Evolutionary conservation across 2,797 vertebrate genomes (phyloP), one percentile per base, ranked within the genome.

Genomic region (Trematomus bernacchii): DNA sequence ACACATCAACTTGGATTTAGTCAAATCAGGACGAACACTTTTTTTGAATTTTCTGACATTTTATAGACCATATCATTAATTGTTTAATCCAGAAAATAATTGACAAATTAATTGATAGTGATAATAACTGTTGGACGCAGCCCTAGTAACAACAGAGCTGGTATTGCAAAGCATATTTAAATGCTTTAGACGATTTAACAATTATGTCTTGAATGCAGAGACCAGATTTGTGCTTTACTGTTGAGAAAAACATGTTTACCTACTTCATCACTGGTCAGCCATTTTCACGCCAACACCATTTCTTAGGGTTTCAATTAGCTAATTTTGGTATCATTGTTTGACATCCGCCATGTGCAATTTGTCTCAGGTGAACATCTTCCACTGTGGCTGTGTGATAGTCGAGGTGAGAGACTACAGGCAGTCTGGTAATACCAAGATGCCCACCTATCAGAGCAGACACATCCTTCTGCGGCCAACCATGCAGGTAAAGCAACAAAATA

Each of bases 391-490:
- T 90, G 98, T 99, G 71, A 96, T 99, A 90, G 97, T 98, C 51
- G 98, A 99, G 92, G 97, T 99, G 77, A 95, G 98, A 91, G 98
- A 99, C 89, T 99, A 99, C 73, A 94, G 98, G 71, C 98, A 99
- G 91, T 98, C 96, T 83, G 96, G 96, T 73, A 97, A 97, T 69
- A 94, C 96, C 89, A 99, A 99, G 91, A 96, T 97, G 86, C 97
- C 97, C 61, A 95, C 96, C 0, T 99, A 97, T 90, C 97, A 99
- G 94, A 98, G 96, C 90, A 96, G 96, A 70, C 97, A 99, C 85
- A 93, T 99, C 91, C 96, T 99, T 71, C 91, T 99, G 86, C 95
- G 97, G 77, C 98, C 98, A 85, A 99, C 98, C 76, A 99, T 99
- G 98, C 98, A 99, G 96, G 98, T 98, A 88, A 84, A 67, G n/a